A percentile compares a stretch with the other conserved stretches of the same genome.
These are phyloP conservation scores for Cyclargus thomasi DNA, from an alignment of 1,140 invertebrate species.

Conservation along the genomic window DNA sequence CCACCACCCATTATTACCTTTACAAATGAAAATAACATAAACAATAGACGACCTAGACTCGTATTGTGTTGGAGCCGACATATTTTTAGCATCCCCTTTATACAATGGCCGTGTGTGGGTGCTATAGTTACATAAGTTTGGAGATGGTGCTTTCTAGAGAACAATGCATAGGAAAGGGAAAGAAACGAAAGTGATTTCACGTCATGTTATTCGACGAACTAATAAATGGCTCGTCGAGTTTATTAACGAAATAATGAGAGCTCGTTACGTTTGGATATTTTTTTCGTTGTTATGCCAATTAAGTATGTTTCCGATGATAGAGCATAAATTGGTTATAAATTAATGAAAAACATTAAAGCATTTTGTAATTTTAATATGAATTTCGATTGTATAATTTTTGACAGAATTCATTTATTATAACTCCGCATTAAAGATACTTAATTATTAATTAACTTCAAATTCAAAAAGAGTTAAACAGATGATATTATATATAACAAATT, in stretches of 20 bases:
- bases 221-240: not conserved
- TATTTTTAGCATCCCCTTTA: constrained; percentile 11
- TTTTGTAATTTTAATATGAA: too few species aligned
- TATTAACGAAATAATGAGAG: not conserved
- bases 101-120: not conserved
- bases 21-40: constrained; percentile 36
- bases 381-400: too few species aligned
- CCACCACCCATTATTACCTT: constrained; percentile 81
- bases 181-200: not conserved
- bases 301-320: too few species aligned
- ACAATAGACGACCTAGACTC: constrained; percentile 4
- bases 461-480: too few species aligned
- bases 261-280: not conserved
- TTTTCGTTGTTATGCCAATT: too few species aligned
- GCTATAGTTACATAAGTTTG: not conserved
- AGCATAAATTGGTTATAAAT: too few species aligned
- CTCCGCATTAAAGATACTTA: too few species aligned
- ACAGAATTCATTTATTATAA: too few species aligned
- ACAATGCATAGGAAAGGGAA: not conserved
- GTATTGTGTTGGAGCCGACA: constrained; percentile 6
- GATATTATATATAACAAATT: too few species aligned
- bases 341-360: too few species aligned
- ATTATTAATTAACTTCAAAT: too few species aligned
- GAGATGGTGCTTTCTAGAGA: constrained; percentile 1
- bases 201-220: not conserved